A percentile compares a stretch with the other conserved stretches of the same genome.
These are phyloP conservation scores for Acrossocheilus wenchowensis DNA, from an alignment of 2,797 vertebrate species.

Conservation along the genomic window DNA sequence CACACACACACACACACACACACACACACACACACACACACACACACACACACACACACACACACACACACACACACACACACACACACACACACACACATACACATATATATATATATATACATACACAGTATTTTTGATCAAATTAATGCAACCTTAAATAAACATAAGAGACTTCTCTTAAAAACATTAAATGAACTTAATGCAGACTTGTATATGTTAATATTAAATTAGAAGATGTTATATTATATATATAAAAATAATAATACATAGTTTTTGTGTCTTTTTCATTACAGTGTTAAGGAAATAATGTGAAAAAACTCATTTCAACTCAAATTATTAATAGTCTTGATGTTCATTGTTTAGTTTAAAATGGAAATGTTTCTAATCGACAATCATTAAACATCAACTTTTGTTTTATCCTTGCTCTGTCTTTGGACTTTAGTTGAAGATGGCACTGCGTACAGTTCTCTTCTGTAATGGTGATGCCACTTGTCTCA, in stretches of 20 bases:
- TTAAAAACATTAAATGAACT: neutral
- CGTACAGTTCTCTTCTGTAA: slow-evolving; percentile 14
- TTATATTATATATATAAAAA: neutral
- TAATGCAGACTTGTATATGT: neutral
- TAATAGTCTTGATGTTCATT: neutral
- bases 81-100: no score
- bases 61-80: no score
- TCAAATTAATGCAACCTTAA: neutral
- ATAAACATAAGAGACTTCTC: neutral
- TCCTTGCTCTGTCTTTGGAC: slow-evolving; percentile 11
- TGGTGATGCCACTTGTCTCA: slow-evolving; percentile 37
- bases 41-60: no score
- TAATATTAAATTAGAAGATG: neutral
- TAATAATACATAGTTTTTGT: neutral
- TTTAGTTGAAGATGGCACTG: neutral
- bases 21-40: no score
- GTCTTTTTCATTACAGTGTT: neutral
- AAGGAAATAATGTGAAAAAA: neutral
- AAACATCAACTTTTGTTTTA: neutral
- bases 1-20: no score
- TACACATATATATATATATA: neutral
- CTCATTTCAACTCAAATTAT: neutral
- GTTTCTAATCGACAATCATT: neutral
- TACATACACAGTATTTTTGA: neutral
- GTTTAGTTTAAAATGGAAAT: neutral